These are phyloP conservation scores for Leptinotarsa rubiginosa DNA, from an alignment of 2,888 invertebrate genomes.

Conservation along the genomic window DNA sequence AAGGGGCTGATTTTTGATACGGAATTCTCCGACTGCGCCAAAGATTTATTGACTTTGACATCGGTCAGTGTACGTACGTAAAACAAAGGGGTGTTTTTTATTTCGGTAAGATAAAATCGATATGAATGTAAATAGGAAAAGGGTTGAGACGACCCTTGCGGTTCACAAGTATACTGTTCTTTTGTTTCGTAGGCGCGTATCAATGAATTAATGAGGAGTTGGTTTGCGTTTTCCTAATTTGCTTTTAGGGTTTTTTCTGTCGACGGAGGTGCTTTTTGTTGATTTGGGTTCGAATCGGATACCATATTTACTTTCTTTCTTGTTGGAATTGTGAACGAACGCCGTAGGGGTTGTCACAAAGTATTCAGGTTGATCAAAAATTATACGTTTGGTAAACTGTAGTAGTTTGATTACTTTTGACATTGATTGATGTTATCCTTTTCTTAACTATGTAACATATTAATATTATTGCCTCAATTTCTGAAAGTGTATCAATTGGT, in stretches of 20 bases:
- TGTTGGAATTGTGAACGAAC: constrained; percentile 6
- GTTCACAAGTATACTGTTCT: constrained; percentile 44
- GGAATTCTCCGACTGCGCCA: constrained; percentile 28
- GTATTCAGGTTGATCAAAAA: not conserved
- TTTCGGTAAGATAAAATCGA: constrained; percentile 45
- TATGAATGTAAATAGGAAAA: constrained; percentile 46
- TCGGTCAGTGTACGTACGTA: constrained; percentile 33
- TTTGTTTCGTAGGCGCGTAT: constrained; percentile 44
- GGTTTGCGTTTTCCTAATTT: constrained; percentile 43
- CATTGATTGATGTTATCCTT: not conserved
- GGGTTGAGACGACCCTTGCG: constrained; percentile 37
- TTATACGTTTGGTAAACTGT: not conserved
- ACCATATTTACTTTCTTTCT: constrained; percentile 2
- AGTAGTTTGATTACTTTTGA: not conserved
- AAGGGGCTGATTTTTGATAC: constrained; percentile 39
- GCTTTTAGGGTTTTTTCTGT: constrained; percentile 41
- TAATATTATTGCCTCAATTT: no score
- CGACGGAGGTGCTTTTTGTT: constrained; percentile 34
- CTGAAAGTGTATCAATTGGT: no score
- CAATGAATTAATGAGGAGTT: constrained; percentile 43
- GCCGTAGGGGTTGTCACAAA: not conserved
- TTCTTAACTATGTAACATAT: not conserved
- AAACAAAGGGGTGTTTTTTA: constrained; percentile 43
- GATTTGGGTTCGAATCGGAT: constrained; percentile 18
- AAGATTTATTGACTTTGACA: constrained; percentile 46